Percentiles rank a stretch among this genome's conserved stretches.
These are phyloP conservation scores for Chrosomus eos DNA, from an alignment of 2,797 vertebrate genomes.

Conservation along the genomic window DNA sequence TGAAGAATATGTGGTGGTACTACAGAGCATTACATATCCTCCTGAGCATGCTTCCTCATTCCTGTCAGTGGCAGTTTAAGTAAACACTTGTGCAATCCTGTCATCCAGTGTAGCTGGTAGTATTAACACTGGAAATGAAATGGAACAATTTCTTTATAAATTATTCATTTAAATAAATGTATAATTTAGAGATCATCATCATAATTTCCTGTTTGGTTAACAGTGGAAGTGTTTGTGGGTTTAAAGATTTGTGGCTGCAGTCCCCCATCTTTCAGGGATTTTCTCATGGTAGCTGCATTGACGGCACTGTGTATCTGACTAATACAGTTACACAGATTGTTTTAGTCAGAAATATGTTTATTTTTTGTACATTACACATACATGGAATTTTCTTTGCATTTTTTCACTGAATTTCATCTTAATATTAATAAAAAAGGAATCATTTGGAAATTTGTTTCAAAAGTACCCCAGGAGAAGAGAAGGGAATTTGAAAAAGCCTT, in stretches of 20 bases:
- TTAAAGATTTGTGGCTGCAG: background rate
- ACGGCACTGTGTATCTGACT: conserved; percentile 42
- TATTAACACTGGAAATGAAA: background rate
- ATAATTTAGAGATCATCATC: background rate
- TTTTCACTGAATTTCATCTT: background rate
- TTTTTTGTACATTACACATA: conserved; percentile 51
- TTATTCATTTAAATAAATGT: background rate
- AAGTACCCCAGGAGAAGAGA: conserved; percentile 46
- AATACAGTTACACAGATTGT: conserved; percentile 36
- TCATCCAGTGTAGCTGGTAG: background rate
- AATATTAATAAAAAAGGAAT: background rate
- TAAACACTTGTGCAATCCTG: conserved; percentile 32
- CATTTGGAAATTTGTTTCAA: conserved; percentile 40
- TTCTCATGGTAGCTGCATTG: background rate
- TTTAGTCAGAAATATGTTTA: conserved; percentile 28
- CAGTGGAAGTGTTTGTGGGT: conserved; percentile 21
- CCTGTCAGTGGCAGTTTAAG: conserved; percentile 33
- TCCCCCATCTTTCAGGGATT: conserved; percentile 20
- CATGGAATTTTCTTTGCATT: conserved; percentile 33
- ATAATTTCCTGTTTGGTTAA: conserved; percentile 9
- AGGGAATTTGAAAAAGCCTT: conserved; percentile 29
- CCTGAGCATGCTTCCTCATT: conserved; percentile 28
- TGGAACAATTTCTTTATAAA: background rate
- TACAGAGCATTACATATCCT: conserved; percentile 17
- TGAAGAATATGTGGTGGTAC: background rate